Evolutionary conservation across 2,888 invertebrate species (phyloP), one percentile per base, ranked within the genome.

Genomic region (Enchytraeus crypticus): DNA sequence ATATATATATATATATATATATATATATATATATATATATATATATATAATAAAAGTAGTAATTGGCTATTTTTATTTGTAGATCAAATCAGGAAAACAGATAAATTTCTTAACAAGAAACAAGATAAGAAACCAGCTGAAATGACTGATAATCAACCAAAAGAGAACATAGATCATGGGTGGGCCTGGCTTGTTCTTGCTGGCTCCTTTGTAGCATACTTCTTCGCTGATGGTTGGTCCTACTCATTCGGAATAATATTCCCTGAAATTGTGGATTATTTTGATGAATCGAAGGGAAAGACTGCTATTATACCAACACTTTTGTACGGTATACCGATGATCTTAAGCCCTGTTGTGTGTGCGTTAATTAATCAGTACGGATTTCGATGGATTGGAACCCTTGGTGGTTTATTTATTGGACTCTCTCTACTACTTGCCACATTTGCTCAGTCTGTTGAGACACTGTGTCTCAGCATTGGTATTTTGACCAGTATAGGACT

Each of bases 151-250:
- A 38, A 38, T 38, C 11, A 38, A 18, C 38, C 8, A 14, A 38
- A 38, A 14, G 18, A 38, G 18, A 55, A 32, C 1, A 46, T 51
- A 29, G 64, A 68, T 59, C 60, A 65, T n/a, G 66, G 63, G n/a
- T 68, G 69, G 69, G 66, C 64, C 5, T 69, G 65, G 66, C 45
- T 66, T n/a, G 66, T 69, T 11, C 53, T 69, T 18, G 30, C 66
- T 47, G 69, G 67, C 5, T 55, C 67, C 3, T 69, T 69, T 46
- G 5, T 66, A 3, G 54, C 64, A 2, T 66, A 67, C 53, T 68
- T 69, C 61, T 62, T 69, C 27, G 65, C 64, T 5, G 69, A 69
- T 45, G 69, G 69, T 21, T 69, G 69, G 69, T 51, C 65, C 11
- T 69, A 64, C 49, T 65, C 67, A 4, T 68, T 69, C 51, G 67